Conservation (phyloP, 2,113 vertebrate species). For the Tilapia sparmanii region DNA sequence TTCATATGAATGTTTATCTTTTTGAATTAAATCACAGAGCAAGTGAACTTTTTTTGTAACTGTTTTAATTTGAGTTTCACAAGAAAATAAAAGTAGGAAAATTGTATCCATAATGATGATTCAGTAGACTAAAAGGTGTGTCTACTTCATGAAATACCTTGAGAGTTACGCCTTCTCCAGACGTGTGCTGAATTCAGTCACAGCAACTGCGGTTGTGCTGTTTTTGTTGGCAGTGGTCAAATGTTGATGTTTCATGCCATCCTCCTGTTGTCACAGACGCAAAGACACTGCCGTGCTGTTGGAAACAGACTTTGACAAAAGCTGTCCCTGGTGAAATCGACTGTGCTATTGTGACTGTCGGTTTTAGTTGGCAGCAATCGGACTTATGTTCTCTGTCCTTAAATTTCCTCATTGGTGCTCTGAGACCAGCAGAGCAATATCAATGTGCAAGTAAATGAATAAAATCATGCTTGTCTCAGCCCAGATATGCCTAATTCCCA, state of each 20-base stretch:
- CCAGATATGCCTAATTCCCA: not conserved
- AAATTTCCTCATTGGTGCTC: not conserved
- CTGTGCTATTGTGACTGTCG: not conserved
- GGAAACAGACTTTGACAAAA: not conserved
- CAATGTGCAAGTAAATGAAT: not conserved
- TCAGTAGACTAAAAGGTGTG: not conserved
- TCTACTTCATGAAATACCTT: not conserved
- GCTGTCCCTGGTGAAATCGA: not conserved
- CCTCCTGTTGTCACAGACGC: not conserved
- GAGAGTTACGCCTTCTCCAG: not conserved
- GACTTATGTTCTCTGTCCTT: not conserved
- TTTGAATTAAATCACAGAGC: not conserved
- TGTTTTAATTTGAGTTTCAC: not conserved
- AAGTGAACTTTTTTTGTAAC: not conserved
- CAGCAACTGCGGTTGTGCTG: not conserved
- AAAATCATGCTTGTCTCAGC: not conserved
- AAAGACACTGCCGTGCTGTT: not conserved
- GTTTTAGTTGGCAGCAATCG: not conserved
- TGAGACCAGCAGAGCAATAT: not conserved
- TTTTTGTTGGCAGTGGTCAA: not conserved
- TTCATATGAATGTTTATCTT: not conserved
- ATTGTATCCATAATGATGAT: not conserved
- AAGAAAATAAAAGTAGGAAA: not conserved
- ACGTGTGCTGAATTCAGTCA: not conserved
- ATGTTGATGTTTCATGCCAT: slow-evolving; percentile 20